A percentile compares a stretch with the other conserved stretches of the same genome.
Evolutionary conservation across 2,888 invertebrate species (phyloP).

Genomic region (Caenorhabditis imperialis): DNA sequence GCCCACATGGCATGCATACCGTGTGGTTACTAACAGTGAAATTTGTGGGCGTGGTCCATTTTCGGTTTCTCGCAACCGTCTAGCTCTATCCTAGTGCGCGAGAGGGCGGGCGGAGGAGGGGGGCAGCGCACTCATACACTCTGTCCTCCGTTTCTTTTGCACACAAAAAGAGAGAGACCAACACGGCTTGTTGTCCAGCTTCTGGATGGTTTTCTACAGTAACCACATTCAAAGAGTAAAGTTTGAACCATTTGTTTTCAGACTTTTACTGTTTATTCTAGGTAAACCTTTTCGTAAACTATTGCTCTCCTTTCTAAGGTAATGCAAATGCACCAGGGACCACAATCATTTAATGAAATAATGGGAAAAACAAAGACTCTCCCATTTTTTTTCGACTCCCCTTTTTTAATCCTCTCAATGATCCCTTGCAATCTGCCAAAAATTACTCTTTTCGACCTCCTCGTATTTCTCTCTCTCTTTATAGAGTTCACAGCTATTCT

Average conservation of each 20-base stretch:
- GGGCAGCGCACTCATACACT: conserved; percentile 51
- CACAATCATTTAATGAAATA: no score
- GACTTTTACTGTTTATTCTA: neutral
- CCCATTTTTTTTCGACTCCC: conserved; percentile 8
- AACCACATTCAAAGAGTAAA: no score
- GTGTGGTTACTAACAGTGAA: no score
- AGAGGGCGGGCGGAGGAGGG: conserved; percentile 48
- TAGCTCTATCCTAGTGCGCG: conserved; percentile 45
- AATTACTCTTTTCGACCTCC: no score
- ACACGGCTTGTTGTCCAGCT: conserved; percentile 44
- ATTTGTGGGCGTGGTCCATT: conserved; percentile 43
- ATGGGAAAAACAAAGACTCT: no score
- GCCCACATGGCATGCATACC: no score
- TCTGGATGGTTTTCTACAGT: conserved; percentile 14
- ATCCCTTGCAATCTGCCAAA: conserved; percentile 37
- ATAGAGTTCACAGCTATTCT: conserved; percentile 43
- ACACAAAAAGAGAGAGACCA: conserved; percentile 39
- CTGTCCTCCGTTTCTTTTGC: conserved; percentile 30
- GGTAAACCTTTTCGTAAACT: neutral
- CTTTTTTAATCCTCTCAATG: conserved; percentile 38
- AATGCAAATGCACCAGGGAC: no score
- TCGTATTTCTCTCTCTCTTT: conserved; percentile 1
- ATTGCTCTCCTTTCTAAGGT: no score
- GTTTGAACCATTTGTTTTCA: neutral
- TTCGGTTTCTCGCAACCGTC: conserved; percentile 48